Evolutionary conservation across 2,113 vertebrate genomes (phyloP), one percentile per base, ranked within the genome.

Genomic region (Notothenia coriiceps): DNA sequence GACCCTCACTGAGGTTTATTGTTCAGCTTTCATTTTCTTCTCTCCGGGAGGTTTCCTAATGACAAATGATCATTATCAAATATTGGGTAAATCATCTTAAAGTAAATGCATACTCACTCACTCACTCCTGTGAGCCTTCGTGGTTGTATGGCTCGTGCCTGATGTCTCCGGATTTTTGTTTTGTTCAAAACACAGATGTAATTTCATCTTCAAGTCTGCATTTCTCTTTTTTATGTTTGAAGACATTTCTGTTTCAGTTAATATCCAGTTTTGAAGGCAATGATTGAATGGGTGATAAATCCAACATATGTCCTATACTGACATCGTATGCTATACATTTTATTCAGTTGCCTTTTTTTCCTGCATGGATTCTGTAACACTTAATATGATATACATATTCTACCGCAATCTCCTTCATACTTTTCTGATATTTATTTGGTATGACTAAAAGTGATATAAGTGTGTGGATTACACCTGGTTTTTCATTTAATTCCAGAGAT

Each of bases 51-150:
- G 52, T 70, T 66, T 67, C 64, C 70, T 69, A 80, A 86, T 86
- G 82, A 84, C 81, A 84, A 86, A 85, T 63, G 54, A 91, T 89
- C 44, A 59, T 85, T 77, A 82, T 82, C 2, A 91, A 70, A 89
- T 84, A 84, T 83, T 89, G 69, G 51, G 20, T 65, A 57, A 68
- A 66, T 47, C 69, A 57, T 70, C 60, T 52, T 57, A 29, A 47
- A 78, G 51, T 56, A 79, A 77, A 50, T 59, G 74, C 70, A 89
- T 47, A 77, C 65, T 82, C 73, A 63, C 49, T 73, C 68, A 65
- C 49, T 73, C 68, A 65, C 49, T 73, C 68, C 63, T 79, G 50
- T 25, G 64, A 55, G 11, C 52, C 44, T 69, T 79, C 33, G 86
- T 77, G 86, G 87, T 82, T 18, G 83, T 88, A 89, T 90, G 86